Conservation (phyloP, 1,140 invertebrate species). For the Lepidurus arcticus region DNA sequence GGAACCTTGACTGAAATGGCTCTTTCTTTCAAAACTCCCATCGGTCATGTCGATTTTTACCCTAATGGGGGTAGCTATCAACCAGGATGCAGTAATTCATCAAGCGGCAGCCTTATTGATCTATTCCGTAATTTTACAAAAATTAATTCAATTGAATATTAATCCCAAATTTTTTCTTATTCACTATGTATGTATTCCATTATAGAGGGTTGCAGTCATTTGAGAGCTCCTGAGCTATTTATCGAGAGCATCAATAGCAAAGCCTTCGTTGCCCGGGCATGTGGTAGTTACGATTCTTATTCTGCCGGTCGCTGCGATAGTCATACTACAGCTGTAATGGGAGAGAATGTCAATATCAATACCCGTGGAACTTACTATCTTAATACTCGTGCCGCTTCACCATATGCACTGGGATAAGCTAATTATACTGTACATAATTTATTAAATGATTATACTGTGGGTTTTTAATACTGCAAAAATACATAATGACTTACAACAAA, state of each 20-base stretch:
- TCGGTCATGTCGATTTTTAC: constrained; percentile 57
- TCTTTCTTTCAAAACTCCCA: constrained; percentile 49
- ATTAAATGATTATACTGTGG: neutral
- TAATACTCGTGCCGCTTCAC: constrained; percentile 25
- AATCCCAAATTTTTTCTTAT: constrained; percentile 14
- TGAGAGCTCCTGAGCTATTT: constrained; percentile 49
- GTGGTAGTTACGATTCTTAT: constrained; percentile 34
- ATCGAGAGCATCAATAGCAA: constrained; percentile 46
- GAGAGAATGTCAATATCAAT: constrained; percentile 23
- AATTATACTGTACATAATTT: neutral
- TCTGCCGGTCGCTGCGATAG: constrained; percentile 32
- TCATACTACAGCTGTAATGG: constrained; percentile 27
- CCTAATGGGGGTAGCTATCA: constrained; percentile 59
- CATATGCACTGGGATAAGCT: constrained; percentile 28
- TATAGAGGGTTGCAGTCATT: constrained; percentile 49
- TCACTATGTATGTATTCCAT: constrained; percentile 25
- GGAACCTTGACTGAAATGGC: constrained; percentile 46
- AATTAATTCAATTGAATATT: constrained; percentile 29
- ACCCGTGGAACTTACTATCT: constrained; percentile 30
- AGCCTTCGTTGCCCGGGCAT: constrained; percentile 36
- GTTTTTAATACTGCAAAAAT: neutral
- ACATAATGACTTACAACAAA: neutral
- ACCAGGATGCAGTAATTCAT: constrained; percentile 54
- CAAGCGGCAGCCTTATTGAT: constrained; percentile 37
- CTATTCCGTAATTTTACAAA: constrained; percentile 36